A percentile compares a stretch with the other conserved stretches of the same genome.
These are phyloP conservation scores for Leptonema lineaticorne DNA, from an alignment of 1,140 invertebrate genomes.

Conservation along the genomic window DNA sequence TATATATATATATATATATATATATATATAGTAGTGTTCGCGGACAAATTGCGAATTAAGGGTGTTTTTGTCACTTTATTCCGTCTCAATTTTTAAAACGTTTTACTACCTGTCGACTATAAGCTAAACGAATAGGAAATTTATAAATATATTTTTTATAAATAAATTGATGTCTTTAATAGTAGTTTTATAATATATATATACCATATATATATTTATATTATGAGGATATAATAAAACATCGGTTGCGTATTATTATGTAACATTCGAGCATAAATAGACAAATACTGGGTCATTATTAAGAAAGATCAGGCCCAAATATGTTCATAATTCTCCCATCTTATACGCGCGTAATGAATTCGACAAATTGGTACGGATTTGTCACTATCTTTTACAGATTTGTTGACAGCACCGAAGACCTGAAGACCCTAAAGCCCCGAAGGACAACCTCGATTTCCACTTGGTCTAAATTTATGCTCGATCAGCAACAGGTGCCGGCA, in stretches of 20 bases:
- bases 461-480: constrained; percentile 4
- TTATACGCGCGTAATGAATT: neutral
- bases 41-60: neutral
- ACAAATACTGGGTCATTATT: no score
- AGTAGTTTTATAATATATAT: neutral
- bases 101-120: neutral
- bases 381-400: neutral
- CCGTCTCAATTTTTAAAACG: neutral
- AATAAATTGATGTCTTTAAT: no score
- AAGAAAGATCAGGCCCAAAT: no score
- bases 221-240: neutral
- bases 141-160: no score
- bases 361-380: neutral
- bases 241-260: neutral
- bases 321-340: no score
- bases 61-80: neutral
- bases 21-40: no score
- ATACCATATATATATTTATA: neutral
- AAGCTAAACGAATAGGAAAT: no score
- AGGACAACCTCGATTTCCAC: neutral
- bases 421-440: neutral
- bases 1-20: no score
- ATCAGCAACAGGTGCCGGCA: constrained; percentile 5
- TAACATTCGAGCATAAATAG: no score
- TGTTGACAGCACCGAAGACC: neutral